Evolutionary conservation across 2,113 vertebrate species (phyloP).

Genomic region (Ceratotherium simum): DNA sequence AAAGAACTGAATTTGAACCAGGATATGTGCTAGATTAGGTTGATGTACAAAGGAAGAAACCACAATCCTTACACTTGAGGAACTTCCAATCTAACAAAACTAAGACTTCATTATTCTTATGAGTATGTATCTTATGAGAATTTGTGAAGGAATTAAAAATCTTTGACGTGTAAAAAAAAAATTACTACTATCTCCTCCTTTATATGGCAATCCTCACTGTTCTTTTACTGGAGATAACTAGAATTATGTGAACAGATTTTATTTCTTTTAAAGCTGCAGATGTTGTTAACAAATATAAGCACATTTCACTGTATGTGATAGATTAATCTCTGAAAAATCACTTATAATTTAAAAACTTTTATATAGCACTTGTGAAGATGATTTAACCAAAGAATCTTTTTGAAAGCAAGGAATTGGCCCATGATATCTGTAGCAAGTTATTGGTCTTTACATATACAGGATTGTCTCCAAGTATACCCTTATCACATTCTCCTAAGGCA

Average conservation of each 20-base stretch:
- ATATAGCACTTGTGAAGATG: neutral
- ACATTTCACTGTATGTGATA: neutral
- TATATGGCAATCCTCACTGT: neutral
- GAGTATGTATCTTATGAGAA: too few species aligned
- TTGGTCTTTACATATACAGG: neutral
- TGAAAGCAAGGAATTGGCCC: neutral
- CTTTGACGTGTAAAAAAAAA: neutral
- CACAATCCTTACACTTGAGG: neutral
- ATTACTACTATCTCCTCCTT: neutral
- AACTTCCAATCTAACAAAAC: neutral
- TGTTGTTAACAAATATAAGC: neutral
- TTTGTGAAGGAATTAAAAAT: neutral
- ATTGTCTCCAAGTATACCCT: neutral
- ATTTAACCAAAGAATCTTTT: neutral
- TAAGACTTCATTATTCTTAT: neutral
- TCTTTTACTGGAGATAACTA: neutral
- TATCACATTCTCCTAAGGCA: neutral
- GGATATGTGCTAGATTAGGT: neutral
- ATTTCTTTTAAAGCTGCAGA: neutral
- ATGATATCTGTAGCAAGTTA: neutral
- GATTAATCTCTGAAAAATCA: slow-evolving; percentile 13
- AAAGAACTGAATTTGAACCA: neutral
- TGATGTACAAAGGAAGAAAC: neutral
- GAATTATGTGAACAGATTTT: neutral
- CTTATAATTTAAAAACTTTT: neutral